Base-by-base conservation (phyloP, 2,797 vertebrate genomes). In the Octomys mimax region DNA sequence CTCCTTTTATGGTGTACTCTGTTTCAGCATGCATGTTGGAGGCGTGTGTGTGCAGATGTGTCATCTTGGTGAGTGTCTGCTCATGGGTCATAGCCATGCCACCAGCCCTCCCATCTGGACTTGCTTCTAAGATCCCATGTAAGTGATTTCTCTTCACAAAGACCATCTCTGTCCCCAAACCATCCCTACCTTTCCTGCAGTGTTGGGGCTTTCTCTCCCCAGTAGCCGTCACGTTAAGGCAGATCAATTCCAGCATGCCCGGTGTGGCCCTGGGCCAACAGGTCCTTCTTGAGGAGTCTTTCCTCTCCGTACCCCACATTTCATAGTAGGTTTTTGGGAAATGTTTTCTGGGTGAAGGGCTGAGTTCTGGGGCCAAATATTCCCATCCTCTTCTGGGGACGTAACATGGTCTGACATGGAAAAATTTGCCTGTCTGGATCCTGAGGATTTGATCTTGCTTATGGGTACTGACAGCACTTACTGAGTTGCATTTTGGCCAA, bases 401-500 rank as follows among this genome's bases (percentile, higher is more conserved):
- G 36, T 26, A 87, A 52, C 36, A 66, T 77, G 52, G 57, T 46
- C 82, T 85, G n/a, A 77, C 3, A 16, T 80, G 22, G 92, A 10
- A 92, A 95, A 80, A 49, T 71, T 70, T 62, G 64, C 57, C 52
- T 94, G 5, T 24, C 66, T 92, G 87, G 83, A 77, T 94, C 87
- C 82, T 64, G 73, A 82, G 81, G 87, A 83, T 77, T 95, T 96
- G 75, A 71, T 92, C 88, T 96, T 88, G 62, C 22, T 71, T 70
- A 0, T 93, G 81, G 91, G 89, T 89, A 95, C 95, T 26, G 66
- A 87, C 92, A 86, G 42, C 83, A 71, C 54, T 93, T 89, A 75
- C 73, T 94, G 73, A 59, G 96, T 86, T 95, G 82, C 0, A 19
- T 93, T 92, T 94, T 73, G 89, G 88, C 96, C 96, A 91, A 1